Evolutionary conservation across 2,888 invertebrate species (phyloP), one percentile per base, ranked within the genome.

Genomic region (Drosophila cognata): DNA sequence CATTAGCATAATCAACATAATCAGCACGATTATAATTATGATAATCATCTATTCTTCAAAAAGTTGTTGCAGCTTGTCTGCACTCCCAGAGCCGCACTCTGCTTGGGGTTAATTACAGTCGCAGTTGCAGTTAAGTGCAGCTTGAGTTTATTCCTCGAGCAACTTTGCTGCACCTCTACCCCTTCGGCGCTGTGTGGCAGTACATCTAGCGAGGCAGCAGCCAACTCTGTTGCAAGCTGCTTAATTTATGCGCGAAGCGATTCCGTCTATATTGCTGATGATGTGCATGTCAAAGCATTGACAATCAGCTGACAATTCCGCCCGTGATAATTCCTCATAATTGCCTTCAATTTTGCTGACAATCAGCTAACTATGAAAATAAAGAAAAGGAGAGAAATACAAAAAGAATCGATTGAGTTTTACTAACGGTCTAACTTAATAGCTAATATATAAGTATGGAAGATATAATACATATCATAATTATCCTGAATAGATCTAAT

Each of bases 81-180:
- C 25, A 18, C 35, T 25, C 2, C 18, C 13, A 36, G 25, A 11
- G 18, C 36, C 38, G 38, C 18, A 35, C 52, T 52, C 56, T 43
- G 69, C 57, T 62, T 64, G 72, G 79, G 86, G 77, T 84, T 84
- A 60, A 83, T 89, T 89, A 75, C 76, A 85, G 89, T 82, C 82
- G 88, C 84, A 88, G 86, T 88, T 90, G 90, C 89, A 88, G 71
- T 84, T 88, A 88, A 86, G 82, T 88, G 89, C 72, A 88, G 76
- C 88, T 88, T 81, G 71, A 80, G 82, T 75, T 80, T 67, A 60
- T 62, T 57, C 25, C 43, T 50, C 55, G 56, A 33, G 46, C 66
- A 61, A 33, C 53, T 56, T 8, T 18, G n/a, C n/a, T 8, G 4
- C n/a, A 28, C 4, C 36, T 4, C n/a, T 2, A 2, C 25, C 1